Evolutionary conservation across 2,797 vertebrate genomes (phyloP).

Genomic region (Xenentodon cancila): DNA sequence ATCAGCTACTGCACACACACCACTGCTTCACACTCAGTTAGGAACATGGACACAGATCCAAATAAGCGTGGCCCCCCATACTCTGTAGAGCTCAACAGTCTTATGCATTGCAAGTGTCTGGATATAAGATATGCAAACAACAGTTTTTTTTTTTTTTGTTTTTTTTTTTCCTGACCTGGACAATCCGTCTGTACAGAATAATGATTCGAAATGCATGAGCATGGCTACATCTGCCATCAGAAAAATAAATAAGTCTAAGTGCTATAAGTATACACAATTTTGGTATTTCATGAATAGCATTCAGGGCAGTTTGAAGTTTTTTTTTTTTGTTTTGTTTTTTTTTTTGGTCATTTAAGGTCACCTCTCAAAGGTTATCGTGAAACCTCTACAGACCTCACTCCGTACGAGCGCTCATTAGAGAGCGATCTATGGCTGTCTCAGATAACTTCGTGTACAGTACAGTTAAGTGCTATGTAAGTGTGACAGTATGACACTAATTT

Average conservation of each 20-base stretch:
- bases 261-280: slow-evolving; percentile 74
- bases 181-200: slow-evolving; percentile 53
- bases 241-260: slow-evolving; percentile 60
- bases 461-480: slow-evolving; percentile 77
- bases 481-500: slow-evolving; percentile 74
- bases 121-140: slow-evolving; percentile 67
- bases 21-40: slow-evolving; percentile 45
- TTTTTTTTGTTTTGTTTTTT: slow-evolving; percentile 49
- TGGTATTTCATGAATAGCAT: slow-evolving; percentile 79
- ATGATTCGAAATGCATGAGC: slow-evolving; percentile 53
- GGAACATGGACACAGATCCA: slow-evolving; percentile 57
- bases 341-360: slow-evolving; percentile 81
- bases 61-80: slow-evolving; percentile 56
- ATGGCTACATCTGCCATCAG: slow-evolving; percentile 62
- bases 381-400: slow-evolving; percentile 70
- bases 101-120: slow-evolving; percentile 69
- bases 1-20: slow-evolving; percentile 64
- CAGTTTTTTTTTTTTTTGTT: slow-evolving; percentile 45
- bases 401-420: slow-evolving; percentile 67
- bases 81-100: slow-evolving; percentile 74
- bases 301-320: slow-evolving; percentile 77
- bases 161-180: slow-evolving; percentile 51
- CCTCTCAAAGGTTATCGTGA: slow-evolving; percentile 75
- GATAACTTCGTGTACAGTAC: slow-evolving; percentile 81
- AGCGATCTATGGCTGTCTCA: slow-evolving; percentile 81